Evolutionary conservation across 1,140 invertebrate genomes (phyloP), one percentile per base, ranked within the genome.

Genomic region (Lithobius niger): DNA sequence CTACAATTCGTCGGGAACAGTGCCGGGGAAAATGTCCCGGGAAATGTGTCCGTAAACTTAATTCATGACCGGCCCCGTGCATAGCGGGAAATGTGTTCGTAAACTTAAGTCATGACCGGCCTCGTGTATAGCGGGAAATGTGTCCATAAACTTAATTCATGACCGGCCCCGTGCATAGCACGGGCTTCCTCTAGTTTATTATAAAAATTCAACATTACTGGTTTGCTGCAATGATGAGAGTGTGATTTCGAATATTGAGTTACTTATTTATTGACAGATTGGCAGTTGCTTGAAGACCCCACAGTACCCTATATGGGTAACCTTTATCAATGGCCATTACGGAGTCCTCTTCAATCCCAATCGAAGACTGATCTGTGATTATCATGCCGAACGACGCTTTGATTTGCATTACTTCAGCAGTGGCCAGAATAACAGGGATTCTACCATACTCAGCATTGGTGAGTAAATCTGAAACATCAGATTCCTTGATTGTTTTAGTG

Each of bases 231-330:
- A 13, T 56, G 57, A 67, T 0, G 71, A 71, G 13, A 36, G 25
- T 24, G 19, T 52, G 52, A 56, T n/a, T n/a, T n/a, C n/a, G n/a
- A n/a, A n/a, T n/a, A n/a, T n/a, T n/a, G n/a, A n/a, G n/a, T n/a
- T n/a, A n/a, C n/a, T n/a, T n/a, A n/a, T n/a, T 31, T 54, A 55
- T 52, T 74, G 70, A 54, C 72, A 79, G 57, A 82, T 85, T 4
- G 86, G 86, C 13, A 88, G 85, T 1, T 76, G 86, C 24, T 66
- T 89, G 43, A 88, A 88, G 66, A 90, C 87, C 1, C 87, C 86
- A 21, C 82, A 79, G 63, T 70, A 81, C 28, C 86, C 87, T 3
- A 82, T 89, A 62, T 89, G 86, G 86, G 60, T 86, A 3, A 82
- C 84, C 1, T 75, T 78, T 47, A 82, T 82, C 56, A 77, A 79